Base-by-base conservation (phyloP, 2,113 vertebrate genomes). In the Ammodytes dubius region DNA sequence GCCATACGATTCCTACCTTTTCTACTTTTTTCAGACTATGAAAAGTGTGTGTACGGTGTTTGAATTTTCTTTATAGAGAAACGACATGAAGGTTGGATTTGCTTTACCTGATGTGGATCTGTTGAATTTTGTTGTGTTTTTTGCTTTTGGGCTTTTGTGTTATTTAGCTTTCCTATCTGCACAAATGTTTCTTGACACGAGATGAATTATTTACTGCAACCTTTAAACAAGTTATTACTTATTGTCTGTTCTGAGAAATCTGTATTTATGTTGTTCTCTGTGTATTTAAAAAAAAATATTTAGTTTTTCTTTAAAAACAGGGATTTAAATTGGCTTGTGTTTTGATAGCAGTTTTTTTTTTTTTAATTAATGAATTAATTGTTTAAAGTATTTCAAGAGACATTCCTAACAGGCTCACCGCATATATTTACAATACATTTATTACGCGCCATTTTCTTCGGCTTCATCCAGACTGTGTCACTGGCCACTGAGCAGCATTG, bases 1-100 rank as follows among this genome's bases (percentile, higher is more conserved):
- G 90, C 87, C 89, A 90, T 91, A 88, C 45, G 42, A 89, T 92
- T 88, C 85, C 78, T 92, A 86, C 72, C 64, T 88, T 92, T 90
- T 89, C 78, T 88, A 91, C 84, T 67, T 91, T 88, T 77, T 92
- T 88, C 83, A 86, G 71, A 91, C 78, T 80, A 74, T 72, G 58
- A 63, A 79, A 86, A 69, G 60, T 56, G 72, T 45, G 71, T 79
- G 70, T 57, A 83, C 14, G 35, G 47, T 85, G 70, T 89, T 86
- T 66, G 17, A 57, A 72, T 82, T 84, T 83, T 81, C 53, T 81
- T 81, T 70, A 5, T 61, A 74, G 77, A 72, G 66, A 87, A 78
- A 80, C 6, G 2, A 83, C 50, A 63, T 85, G 84, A 88, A 87
- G 81, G 71, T 70, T 83, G 85, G 70, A 52, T 90, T 84, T 89